These are phyloP conservation scores for Gonocerus acuteangulatus DNA, from an alignment of 2,888 invertebrate species.

Conservation along the genomic window DNA sequence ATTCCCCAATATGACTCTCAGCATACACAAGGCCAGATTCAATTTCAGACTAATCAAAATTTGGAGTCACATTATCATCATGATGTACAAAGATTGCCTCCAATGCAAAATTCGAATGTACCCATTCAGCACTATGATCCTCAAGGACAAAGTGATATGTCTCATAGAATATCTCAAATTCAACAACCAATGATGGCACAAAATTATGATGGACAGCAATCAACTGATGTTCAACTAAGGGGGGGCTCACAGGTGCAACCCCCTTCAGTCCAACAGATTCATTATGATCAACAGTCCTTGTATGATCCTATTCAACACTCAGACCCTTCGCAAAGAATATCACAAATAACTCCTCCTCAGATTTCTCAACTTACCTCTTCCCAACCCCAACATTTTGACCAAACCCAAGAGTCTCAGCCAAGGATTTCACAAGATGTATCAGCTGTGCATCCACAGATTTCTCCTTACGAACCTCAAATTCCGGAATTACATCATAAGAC, in stretches of 20 bases:
- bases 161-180: conserved; percentile 30
- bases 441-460: neutral
- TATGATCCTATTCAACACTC: neutral
- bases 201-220: conserved; percentile 5
- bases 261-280: conserved; percentile 12
- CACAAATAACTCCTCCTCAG: conserved; percentile 8
- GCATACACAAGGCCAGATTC: conserved; percentile 1
- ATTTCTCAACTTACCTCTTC: neutral
- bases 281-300: conserved; percentile 6
- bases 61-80: conserved; percentile 1
- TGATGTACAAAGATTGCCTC: neutral
- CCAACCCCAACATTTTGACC: neutral
- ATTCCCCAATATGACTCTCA: conserved; percentile 1
- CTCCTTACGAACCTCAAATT: neutral
- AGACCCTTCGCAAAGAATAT: neutral
- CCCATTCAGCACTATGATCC: conserved; percentile 11
- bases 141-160: conserved; percentile 1
- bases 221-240: conserved; percentile 27
- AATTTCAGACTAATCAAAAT: conserved; percentile 1
- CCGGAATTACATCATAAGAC: neutral
- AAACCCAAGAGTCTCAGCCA: neutral
- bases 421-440: neutral
- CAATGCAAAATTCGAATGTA: neutral
- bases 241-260: conserved; percentile 31
- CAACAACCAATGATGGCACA: conserved; percentile 16